A percentile compares a stretch with the other conserved stretches of the same genome.
Conservation (phyloP, 92 coral and sea anemone genomes). For the Palythoa caribaeorum region DNA sequence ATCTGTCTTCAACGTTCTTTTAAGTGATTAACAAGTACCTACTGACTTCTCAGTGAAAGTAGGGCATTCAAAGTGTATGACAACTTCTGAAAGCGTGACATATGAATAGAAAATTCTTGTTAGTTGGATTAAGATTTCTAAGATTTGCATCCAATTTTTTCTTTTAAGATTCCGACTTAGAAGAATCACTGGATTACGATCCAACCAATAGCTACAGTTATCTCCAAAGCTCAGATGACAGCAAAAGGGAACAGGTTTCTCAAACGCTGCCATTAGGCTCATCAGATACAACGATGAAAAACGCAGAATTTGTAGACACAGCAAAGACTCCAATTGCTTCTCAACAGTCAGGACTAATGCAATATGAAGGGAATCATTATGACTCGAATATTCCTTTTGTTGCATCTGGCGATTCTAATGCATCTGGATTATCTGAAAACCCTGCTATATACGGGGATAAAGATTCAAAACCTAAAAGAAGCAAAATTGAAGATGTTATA, state of each 20-base stretch:
- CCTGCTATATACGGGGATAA: not conserved
- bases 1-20: too few species aligned
- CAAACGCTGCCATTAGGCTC: not conserved
- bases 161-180: constrained; percentile 16
- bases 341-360: not conserved
- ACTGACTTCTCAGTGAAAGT: too few species aligned
- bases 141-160: not conserved
- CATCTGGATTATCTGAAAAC: not conserved
- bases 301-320: not conserved
- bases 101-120: not conserved
- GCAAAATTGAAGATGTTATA: constrained; percentile 1
- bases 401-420: constrained; percentile 47
- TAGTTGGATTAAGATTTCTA: not conserved
- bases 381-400: constrained; percentile 19
- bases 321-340: not conserved
- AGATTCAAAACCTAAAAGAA: constrained; percentile 16
- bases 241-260: not conserved
- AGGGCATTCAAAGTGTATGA: not conserved
- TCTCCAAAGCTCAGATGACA: not conserved
- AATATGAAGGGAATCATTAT: not conserved
- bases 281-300: not conserved
- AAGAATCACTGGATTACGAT: constrained; percentile 29
- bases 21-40: too few species aligned
- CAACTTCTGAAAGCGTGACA: not conserved
- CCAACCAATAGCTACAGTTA: not conserved